Conservation (phyloP, 2,113 vertebrate genomes). For the Chinchilla lanigera region DNA sequence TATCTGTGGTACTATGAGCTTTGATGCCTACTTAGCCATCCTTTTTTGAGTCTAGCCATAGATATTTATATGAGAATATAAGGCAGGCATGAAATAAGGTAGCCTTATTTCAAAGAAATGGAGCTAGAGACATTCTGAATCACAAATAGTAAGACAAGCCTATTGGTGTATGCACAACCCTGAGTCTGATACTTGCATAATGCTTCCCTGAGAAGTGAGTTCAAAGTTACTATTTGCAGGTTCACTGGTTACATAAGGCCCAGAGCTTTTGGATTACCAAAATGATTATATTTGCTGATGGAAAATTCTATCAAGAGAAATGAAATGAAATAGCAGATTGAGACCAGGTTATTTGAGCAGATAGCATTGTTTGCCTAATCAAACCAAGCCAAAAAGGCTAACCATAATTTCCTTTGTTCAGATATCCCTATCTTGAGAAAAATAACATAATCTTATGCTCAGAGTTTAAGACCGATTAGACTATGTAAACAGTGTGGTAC, state of each 20-base stretch:
- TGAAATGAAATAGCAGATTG: background rate
- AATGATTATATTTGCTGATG: background rate
- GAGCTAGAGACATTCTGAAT: slow-evolving; percentile 55
- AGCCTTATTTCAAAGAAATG: slow-evolving; percentile 11
- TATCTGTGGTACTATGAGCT: background rate
- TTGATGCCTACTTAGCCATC: background rate
- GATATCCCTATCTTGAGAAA: background rate
- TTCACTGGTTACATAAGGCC: background rate
- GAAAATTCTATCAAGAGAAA: background rate
- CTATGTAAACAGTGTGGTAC: background rate
- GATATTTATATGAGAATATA: slow-evolving; percentile 82
- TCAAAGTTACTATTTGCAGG: background rate
- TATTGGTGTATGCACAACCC: background rate
- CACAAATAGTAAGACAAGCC: background rate
- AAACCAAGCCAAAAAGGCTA: background rate
- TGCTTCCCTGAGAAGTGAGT: background rate
- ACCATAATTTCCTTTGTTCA: background rate
- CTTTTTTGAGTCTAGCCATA: slow-evolving; percentile 36
- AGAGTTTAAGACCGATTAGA: background rate
- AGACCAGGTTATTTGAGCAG: background rate
- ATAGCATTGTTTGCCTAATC: background rate
- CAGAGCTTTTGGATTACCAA: background rate
- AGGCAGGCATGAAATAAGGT: slow-evolving; percentile 80
- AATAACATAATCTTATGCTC: background rate
- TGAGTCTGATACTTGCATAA: background rate